phyloP scores from a whole-genome alignment of 2,888 invertebrate species.

The Mythimna loreyi region DNA sequence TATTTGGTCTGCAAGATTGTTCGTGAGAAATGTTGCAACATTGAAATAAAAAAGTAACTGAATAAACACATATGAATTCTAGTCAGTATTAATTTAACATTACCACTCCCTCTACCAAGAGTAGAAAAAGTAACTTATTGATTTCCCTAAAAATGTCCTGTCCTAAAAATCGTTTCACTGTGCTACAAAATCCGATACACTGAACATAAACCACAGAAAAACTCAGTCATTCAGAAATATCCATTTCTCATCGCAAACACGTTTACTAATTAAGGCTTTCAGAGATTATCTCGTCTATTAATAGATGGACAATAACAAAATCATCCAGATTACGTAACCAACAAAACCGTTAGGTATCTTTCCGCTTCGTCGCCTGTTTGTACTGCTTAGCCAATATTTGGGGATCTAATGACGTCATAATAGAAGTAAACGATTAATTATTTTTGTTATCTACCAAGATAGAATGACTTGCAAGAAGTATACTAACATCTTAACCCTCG shows the following conservation, averaged over 20 bases:
- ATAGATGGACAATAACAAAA: slow-evolving; percentile 38
- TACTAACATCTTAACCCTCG: slow-evolving; percentile 14
- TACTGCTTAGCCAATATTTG: slow-evolving; percentile 66
- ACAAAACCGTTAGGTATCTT: slow-evolving; percentile 72
- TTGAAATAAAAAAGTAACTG: neutral
- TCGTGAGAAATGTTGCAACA: too few species aligned
- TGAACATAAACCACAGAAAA: neutral
- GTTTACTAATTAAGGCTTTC: slow-evolving; percentile 45
- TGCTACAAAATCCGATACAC: too few species aligned
- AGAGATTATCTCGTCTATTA: slow-evolving; percentile 40
- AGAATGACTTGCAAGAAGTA: slow-evolving; percentile 54
- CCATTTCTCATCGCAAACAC: slow-evolving; percentile 3
- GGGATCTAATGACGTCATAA: slow-evolving; percentile 72
- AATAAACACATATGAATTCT: neutral
- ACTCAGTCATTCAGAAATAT: slow-evolving; percentile 1
- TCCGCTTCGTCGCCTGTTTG: slow-evolving; percentile 72
- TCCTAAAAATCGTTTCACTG: too few species aligned
- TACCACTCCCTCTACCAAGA: neutral
- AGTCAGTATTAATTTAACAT: neutral
- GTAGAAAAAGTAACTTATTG: neutral
- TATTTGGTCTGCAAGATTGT: too few species aligned
- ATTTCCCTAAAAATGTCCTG: too few species aligned
- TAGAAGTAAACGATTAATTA: slow-evolving; percentile 79
- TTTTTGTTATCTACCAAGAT: slow-evolving; percentile 66
- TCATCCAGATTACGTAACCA: slow-evolving; percentile 49